These are phyloP conservation scores for Ictalurus punctatus DNA, from an alignment of 2,113 vertebrate species.

Conservation along the genomic window DNA sequence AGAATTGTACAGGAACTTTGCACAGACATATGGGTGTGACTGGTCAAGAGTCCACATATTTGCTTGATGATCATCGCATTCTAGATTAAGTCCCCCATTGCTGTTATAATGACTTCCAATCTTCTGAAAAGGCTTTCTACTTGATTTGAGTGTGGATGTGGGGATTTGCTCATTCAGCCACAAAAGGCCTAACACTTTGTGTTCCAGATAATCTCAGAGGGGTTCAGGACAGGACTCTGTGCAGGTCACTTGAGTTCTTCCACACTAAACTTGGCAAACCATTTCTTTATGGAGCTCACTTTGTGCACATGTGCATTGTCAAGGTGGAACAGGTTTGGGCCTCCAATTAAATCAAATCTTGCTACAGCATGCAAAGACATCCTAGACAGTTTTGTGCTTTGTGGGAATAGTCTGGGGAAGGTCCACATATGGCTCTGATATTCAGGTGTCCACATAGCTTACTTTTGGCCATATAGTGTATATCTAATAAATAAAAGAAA, in stretches of 20 bases:
- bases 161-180: not conserved
- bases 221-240: not conserved
- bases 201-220: not conserved
- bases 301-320: not conserved
- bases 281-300: not conserved
- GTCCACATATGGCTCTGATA: not conserved
- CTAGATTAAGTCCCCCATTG: not conserved
- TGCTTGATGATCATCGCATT: not conserved
- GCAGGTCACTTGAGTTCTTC: not conserved
- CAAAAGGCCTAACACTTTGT: not conserved
- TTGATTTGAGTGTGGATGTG: not conserved
- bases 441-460: not conserved
- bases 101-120: not conserved
- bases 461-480: not conserved
- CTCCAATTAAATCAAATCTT: not conserved
- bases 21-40: too few species aligned
- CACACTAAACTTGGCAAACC: not conserved
- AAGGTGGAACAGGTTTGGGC: not conserved
- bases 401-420: not conserved
- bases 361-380: not conserved
- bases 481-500: too few species aligned
- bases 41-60: too few species aligned
- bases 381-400: not conserved
- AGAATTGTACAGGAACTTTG: not conserved
- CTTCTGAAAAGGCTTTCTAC: not conserved